Evolutionary conservation across 1,140 invertebrate species (phyloP).

Genomic region (Drosophila sulfurigaster): DNA sequence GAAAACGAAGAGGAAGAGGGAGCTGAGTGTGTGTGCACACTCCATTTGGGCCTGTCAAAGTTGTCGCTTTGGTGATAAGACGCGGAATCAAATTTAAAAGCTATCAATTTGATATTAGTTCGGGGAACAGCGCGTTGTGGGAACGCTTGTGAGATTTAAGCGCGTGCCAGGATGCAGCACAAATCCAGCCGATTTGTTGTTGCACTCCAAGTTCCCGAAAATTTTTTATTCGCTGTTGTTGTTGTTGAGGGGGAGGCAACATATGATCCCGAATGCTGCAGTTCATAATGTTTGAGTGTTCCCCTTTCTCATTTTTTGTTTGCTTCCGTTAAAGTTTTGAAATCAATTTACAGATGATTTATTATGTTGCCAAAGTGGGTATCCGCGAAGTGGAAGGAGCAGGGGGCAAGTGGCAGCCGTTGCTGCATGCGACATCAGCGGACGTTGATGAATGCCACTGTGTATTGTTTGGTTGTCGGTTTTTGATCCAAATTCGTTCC

Average conservation of each 20-base stretch:
- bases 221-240: slow-evolving; percentile 23
- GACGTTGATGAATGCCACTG: slow-evolving; percentile 80
- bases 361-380: slow-evolving; percentile 61
- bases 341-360: slow-evolving; percentile 83
- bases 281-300: slow-evolving; percentile 54
- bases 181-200: slow-evolving; percentile 32
- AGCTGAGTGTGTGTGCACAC: slow-evolving; percentile 31
- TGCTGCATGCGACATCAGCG: slow-evolving; percentile 71
- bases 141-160: slow-evolving; percentile 43
- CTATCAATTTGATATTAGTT: slow-evolving; percentile 84
- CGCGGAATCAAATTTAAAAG: slow-evolving; percentile 83
- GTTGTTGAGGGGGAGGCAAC: slow-evolving; percentile 12
- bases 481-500: slow-evolving; percentile 69
- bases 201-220: slow-evolving; percentile 9
- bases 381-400: not conserved
- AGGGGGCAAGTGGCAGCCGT: slow-evolving; percentile 13
- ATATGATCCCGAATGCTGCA: slow-evolving; percentile 50
- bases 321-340: slow-evolving; percentile 71
- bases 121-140: slow-evolving; percentile 61
- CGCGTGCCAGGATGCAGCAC: slow-evolving; percentile 66
- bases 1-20: not conserved
- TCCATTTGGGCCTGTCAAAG: slow-evolving; percentile 65
- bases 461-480: slow-evolving; percentile 80
- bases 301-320: slow-evolving; percentile 52
- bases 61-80: slow-evolving; percentile 79